Conservation (phyloP, 2,797 vertebrate species). For the Crenuchus spilurus region DNA sequence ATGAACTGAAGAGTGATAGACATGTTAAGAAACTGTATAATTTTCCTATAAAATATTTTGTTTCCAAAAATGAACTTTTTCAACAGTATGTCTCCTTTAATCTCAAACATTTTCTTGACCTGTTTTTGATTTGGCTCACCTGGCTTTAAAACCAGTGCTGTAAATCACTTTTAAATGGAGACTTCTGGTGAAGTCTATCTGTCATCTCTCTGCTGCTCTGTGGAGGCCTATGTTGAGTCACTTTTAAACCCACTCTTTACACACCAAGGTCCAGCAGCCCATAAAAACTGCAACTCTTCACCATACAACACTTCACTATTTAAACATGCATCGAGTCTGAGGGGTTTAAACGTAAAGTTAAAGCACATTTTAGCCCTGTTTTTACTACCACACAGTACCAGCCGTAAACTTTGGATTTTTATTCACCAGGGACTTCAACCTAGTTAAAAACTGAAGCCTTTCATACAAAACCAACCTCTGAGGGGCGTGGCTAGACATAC, state of each 20-base stretch:
- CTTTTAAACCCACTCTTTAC: not conserved
- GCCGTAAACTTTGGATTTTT: not conserved
- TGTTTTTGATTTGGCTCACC: not conserved
- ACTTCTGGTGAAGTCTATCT: constrained; percentile 13
- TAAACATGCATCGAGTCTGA: not conserved
- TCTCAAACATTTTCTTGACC: not conserved
- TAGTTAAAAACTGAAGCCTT: not conserved
- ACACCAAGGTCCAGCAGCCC: not conserved
- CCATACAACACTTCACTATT: not conserved
- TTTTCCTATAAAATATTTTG: too few species aligned
- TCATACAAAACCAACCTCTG: not conserved
- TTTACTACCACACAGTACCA: not conserved
- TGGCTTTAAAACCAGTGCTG: not conserved
- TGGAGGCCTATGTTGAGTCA: not conserved
- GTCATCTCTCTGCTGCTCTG: constrained; percentile 1
- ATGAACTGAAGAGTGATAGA: too few species aligned
- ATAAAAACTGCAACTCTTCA: not conserved
- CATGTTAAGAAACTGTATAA: too few species aligned
- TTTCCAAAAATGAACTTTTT: too few species aligned
- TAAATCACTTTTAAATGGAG: constrained; percentile 22
- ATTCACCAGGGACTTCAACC: too few species aligned
- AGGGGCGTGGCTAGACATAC: not conserved
- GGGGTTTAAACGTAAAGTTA: not conserved
- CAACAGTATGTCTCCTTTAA: too few species aligned
- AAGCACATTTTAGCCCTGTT: not conserved